Base-by-base conservation (phyloP, 1,140 invertebrate genomes). In the Trachymyrmex cornetzi region DNA sequence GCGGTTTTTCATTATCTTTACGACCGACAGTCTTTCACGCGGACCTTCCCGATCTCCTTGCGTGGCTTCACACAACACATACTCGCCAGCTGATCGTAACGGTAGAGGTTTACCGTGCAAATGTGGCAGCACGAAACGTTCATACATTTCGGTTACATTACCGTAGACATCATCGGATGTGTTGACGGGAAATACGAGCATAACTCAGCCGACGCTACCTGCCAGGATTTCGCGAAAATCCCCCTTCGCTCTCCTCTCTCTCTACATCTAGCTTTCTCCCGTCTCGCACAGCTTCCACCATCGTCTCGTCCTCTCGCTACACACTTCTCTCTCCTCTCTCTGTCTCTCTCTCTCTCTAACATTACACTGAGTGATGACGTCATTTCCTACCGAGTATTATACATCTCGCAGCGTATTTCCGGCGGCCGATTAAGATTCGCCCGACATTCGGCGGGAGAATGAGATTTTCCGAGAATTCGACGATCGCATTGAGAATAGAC, bases 81-180 rank as follows among this genome's bases (percentile, higher is more conserved):
- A 61, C 69, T 64, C 82, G 57, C 77, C 75, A 57, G 63, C 69
- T 81, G 88, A 72, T 72, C 77, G 30, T 59, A 74, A 79, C 81
- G 63, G 59, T 30, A 61, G 82, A 85, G 89, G 85, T 90, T 90
- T 90, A 90, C 86, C 89, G 89, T 90, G 82, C 88, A 89, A 93
- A 91, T 88, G 89, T 87, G 87, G 86, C 88, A 90, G 84, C 80
- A 90, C 90, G 88, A 91, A 92, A 91, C 90, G 92, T 93, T 94
- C 93, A 94, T 94, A 94, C 93, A 94, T 94, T 94, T 94, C 93
- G 93, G 94, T 94, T 94, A 94, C 93, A 94, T 94, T 93, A 94
- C 93, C 92, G 93, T 92, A 92, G 93, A 94, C 93, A 94, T 94
- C 93, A 94, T 94, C 93, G 94, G 94, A 94, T 94, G 93, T 92